These are phyloP conservation scores for Hoplostethus mediterraneus DNA, from an alignment of 2,797 vertebrate species.

Conservation along the genomic window DNA sequence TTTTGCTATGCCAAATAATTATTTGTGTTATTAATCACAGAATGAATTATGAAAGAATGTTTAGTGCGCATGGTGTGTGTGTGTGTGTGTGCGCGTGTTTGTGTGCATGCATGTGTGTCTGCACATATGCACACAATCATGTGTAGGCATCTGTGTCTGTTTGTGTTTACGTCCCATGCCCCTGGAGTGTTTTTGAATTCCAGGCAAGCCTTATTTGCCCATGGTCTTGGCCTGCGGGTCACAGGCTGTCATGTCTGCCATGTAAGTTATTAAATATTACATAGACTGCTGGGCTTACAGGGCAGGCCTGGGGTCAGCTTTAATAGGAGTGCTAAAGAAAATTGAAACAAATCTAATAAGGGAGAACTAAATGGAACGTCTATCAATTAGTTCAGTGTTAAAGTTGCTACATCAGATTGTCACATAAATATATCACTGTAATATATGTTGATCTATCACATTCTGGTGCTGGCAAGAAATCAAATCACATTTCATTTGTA, in stretches of 20 bases:
- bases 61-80: slow-evolving; percentile 22
- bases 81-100: not conserved
- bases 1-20: too few species aligned
- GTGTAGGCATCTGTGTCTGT: not conserved
- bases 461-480: slow-evolving; percentile 4
- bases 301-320: not conserved
- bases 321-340: slow-evolving; percentile 10
- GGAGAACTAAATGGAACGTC: slow-evolving; percentile 9
- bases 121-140: not conserved
- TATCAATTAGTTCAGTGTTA: slow-evolving; percentile 1
- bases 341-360: not conserved
- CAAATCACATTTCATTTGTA: too few species aligned
- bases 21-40: not conserved
- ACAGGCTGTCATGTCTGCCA: slow-evolving; percentile 19
- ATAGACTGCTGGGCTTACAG: not conserved
- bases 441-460: too few species aligned
- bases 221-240: slow-evolving; percentile 17
- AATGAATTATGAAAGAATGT: slow-evolving; percentile 10
- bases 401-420: too few species aligned
- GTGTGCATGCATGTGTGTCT: not conserved
- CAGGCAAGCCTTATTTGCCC: slow-evolving; percentile 12
- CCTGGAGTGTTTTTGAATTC: slow-evolving; percentile 9
- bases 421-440: too few species aligned
- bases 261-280: slow-evolving; percentile 24
- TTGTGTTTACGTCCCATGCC: not conserved